phyloP scores from a whole-genome alignment of 2,113 vertebrate species.

The Phyllostomus discolor region DNA sequence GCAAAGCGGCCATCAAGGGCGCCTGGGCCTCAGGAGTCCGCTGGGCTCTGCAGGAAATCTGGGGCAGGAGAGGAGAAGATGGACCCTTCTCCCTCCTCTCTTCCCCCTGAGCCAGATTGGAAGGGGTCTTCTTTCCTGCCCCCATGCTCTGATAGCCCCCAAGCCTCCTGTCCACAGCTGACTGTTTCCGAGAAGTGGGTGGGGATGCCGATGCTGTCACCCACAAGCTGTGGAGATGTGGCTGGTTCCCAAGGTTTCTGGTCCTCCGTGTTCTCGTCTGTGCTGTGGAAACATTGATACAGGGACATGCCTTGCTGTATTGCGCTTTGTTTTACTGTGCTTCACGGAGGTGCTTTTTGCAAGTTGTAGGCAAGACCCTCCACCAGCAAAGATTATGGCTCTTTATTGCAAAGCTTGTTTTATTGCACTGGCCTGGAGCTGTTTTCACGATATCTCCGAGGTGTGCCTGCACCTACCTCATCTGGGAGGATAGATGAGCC shows the following conservation, averaged over 20 bases:
- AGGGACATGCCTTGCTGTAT: neutral
- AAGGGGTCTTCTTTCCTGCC: neutral
- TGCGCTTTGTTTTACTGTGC: neutral
- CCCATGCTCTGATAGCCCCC: neutral
- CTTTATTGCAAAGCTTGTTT: neutral
- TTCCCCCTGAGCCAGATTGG: neutral
- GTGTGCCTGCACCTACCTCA: neutral
- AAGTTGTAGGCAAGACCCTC: neutral
- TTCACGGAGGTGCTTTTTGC: neutral
- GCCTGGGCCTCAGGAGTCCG: neutral
- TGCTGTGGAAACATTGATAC: neutral
- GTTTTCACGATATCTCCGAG: neutral
- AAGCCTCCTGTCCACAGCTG: neutral
- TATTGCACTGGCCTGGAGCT: neutral
- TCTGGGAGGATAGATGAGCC: neutral
- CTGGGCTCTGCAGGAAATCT: neutral
- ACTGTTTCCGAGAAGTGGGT: neutral
- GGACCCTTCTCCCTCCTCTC: neutral
- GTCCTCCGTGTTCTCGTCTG: neutral
- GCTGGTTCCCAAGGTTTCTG: neutral
- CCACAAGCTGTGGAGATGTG: neutral
- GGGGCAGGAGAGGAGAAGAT: too few relatives aligned
- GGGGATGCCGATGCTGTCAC: accelerated
- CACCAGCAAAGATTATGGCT: neutral
- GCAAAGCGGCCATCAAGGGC: neutral